phyloP scores from a whole-genome alignment of 2,888 invertebrate genomes.

The Spicauda simplicius region DNA sequence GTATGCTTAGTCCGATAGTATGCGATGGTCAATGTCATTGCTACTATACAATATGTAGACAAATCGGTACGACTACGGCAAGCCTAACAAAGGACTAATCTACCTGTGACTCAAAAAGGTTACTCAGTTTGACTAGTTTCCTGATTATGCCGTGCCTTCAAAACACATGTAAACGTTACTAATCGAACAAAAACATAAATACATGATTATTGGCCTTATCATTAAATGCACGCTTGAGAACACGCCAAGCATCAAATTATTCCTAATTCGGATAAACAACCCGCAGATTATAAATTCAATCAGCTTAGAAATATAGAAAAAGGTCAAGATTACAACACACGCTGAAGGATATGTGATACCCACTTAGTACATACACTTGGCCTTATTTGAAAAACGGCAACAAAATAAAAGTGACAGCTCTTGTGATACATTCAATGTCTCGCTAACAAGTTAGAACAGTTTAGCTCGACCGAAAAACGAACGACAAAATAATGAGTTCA shows the following conservation, averaged over 20 bases:
- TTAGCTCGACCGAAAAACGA: slow-evolving; percentile 4
- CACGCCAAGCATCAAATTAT: neutral
- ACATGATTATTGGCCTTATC: neutral
- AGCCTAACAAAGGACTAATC: slow-evolving; percentile 55
- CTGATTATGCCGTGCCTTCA: slow-evolving; percentile 39
- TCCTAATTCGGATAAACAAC: neutral
- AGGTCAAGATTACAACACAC: neutral
- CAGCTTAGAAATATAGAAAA: neutral
- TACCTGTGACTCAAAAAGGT: slow-evolving; percentile 55
- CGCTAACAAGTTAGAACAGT: neutral
- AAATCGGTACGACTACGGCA: slow-evolving; percentile 36
- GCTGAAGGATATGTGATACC: neutral
- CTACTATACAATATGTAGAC: slow-evolving; percentile 48
- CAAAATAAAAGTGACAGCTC: neutral
- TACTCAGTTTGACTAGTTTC: slow-evolving; percentile 50
- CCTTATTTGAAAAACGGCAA: neutral
- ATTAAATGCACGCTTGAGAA: slow-evolving; percentile 13
- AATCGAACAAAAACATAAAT: slow-evolving; percentile 23
- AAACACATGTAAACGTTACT: slow-evolving; percentile 42
- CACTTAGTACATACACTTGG: neutral
- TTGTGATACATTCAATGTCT: neutral
- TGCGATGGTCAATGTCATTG: slow-evolving; percentile 68
- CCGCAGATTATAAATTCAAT: neutral
- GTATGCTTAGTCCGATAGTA: slow-evolving; percentile 47
- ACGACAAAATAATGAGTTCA: slow-evolving; percentile 15